phyloP scores from a whole-genome alignment of 2,888 invertebrate species.

The Tenthredo distinguenda region DNA sequence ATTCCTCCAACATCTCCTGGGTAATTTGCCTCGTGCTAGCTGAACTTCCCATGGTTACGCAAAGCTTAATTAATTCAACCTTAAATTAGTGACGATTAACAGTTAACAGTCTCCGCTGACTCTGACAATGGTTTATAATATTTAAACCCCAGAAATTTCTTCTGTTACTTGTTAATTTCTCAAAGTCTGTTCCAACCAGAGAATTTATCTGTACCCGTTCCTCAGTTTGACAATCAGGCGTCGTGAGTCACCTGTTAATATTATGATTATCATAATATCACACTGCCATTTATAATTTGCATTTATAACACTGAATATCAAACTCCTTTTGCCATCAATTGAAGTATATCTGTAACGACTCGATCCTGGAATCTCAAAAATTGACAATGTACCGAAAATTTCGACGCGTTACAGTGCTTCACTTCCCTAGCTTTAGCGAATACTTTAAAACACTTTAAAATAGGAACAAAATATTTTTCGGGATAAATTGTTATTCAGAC shows the following conservation, averaged over 20 bases:
- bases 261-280: not conserved
- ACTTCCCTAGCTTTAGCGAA: not conserved
- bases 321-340: not conserved
- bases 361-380: not conserved
- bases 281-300: not conserved
- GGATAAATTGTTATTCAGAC: not conserved
- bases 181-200: constrained; percentile 38
- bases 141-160: not conserved
- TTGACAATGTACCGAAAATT: not conserved
- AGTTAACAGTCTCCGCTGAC: constrained; percentile 25
- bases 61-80: constrained; percentile 29
- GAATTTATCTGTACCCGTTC: constrained; percentile 1
- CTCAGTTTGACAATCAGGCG: not conserved
- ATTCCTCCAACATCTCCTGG: constrained; percentile 82
- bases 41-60: constrained; percentile 78
- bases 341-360: not conserved
- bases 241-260: constrained; percentile 28
- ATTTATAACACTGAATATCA: not conserved
- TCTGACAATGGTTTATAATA: constrained; percentile 35
- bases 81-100: constrained; percentile 44
- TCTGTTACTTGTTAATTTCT: constrained; percentile 32
- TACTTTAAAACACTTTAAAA: not conserved
- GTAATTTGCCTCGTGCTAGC: constrained; percentile 80
- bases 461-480: not conserved
- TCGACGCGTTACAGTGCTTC: not conserved